Evolutionary conservation across 2,888 invertebrate species (phyloP).

Genomic region (Cantharis lateralis): DNA sequence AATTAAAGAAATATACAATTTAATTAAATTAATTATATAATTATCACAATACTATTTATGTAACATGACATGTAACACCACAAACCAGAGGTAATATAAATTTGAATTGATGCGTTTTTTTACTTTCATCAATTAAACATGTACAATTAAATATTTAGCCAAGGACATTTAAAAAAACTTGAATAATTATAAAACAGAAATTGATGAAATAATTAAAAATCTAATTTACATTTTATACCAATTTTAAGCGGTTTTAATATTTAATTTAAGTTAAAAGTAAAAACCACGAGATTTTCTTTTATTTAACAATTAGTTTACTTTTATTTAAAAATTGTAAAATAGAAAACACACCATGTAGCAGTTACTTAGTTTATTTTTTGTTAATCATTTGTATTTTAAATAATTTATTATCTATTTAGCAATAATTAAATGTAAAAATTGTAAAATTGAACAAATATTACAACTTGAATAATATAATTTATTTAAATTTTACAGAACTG

Average conservation of each 20-base stretch:
- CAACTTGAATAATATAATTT: too few relatives aligned
- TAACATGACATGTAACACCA: background rate
- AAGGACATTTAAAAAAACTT: background rate
- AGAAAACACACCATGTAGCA: too few relatives aligned
- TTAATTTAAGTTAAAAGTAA: background rate
- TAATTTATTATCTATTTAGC: too few relatives aligned
- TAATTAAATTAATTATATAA: background rate
- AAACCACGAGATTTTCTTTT: too few relatives aligned
- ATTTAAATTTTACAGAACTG: too few relatives aligned
- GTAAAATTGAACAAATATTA: too few relatives aligned
- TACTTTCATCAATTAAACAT: background rate
- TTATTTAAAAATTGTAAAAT: background rate
- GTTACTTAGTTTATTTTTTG: too few relatives aligned
- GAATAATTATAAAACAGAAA: background rate
- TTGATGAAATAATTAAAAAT: background rate
- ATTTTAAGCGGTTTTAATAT: background rate
- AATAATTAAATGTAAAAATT: too few relatives aligned
- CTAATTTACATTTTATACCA: background rate
- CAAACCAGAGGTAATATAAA: background rate
- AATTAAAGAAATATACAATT: background rate
- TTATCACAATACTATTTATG: background rate
- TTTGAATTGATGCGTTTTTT: background rate
- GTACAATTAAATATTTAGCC: background rate
- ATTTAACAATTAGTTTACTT: background rate
- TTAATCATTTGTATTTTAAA: too few relatives aligned